Conservation (phyloP, 2,113 vertebrate species). For the Pithys albifrons region DNA sequence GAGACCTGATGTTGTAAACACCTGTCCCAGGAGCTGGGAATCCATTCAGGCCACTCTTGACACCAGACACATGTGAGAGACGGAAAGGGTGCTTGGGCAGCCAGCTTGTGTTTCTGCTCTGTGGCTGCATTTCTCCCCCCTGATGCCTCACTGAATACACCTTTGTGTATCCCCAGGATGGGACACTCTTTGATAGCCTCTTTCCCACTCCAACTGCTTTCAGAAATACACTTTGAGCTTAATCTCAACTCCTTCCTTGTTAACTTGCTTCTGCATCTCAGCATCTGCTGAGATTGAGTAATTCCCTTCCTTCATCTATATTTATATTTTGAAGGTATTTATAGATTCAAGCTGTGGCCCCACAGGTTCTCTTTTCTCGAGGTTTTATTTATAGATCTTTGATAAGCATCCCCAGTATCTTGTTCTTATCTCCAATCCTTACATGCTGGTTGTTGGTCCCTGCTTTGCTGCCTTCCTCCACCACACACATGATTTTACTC, state of each 20-base stretch:
- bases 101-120: neutral
- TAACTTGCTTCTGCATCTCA: neutral
- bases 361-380: neutral
- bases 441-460: neutral
- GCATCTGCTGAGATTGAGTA: slow-evolving; percentile 2
- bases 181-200: neutral
- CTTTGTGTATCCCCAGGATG: neutral
- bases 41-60: neutral
- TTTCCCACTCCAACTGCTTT: neutral
- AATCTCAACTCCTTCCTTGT: neutral
- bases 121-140: neutral
- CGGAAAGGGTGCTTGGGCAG: neutral
- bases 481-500: fast-evolving
- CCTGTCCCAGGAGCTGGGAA: neutral
- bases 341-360: neutral
- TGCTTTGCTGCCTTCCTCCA: neutral
- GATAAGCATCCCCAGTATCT: neutral
- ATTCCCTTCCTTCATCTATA: slow-evolving; percentile 33
- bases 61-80: neutral
- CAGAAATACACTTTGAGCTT: neutral
- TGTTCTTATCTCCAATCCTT: neutral
- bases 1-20: neutral
- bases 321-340: slow-evolving; percentile 31
- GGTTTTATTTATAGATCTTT: neutral
- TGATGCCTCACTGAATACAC: neutral